phyloP scores from a whole-genome alignment of 2,113 vertebrate species.

The Nothobranchius furzeri region DNA sequence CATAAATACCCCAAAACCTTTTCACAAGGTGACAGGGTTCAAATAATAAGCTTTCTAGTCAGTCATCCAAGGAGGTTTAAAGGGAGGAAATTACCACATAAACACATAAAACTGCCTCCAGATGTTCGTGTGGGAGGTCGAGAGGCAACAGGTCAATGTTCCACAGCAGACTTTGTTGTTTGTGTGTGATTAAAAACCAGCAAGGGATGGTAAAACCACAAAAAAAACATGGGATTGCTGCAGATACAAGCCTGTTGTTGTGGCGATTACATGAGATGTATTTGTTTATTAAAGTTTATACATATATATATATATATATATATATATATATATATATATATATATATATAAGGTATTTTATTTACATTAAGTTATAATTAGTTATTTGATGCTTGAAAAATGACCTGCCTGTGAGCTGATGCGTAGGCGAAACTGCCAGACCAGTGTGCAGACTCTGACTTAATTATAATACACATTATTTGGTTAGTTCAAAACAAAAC shows the following conservation, averaged over 20 bases:
- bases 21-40: conserved; percentile 10
- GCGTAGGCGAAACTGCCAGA: too few relatives aligned
- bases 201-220: background rate
- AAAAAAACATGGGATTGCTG: background rate
- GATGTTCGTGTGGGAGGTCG: conserved; percentile 25
- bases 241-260: background rate
- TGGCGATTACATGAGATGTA: background rate
- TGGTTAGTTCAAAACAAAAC: too few relatives aligned
- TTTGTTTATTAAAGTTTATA: background rate
- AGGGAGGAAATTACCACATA: conserved; percentile 6
- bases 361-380: too few relatives aligned
- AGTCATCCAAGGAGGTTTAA: conserved; percentile 12
- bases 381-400: too few relatives aligned
- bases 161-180: conserved; percentile 1
- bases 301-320: too few relatives aligned
- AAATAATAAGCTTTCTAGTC: conserved; percentile 40
- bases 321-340: too few relatives aligned
- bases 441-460: too few relatives aligned
- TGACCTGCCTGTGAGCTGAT: too few relatives aligned
- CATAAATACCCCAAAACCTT: conserved; percentile 1
- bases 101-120: conserved; percentile 17
- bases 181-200: background rate
- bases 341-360: too few relatives aligned
- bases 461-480: too few relatives aligned
- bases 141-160: conserved; percentile 28